Conservation (phyloP, 2,888 invertebrate genomes). For the Eristalis tenax region DNA sequence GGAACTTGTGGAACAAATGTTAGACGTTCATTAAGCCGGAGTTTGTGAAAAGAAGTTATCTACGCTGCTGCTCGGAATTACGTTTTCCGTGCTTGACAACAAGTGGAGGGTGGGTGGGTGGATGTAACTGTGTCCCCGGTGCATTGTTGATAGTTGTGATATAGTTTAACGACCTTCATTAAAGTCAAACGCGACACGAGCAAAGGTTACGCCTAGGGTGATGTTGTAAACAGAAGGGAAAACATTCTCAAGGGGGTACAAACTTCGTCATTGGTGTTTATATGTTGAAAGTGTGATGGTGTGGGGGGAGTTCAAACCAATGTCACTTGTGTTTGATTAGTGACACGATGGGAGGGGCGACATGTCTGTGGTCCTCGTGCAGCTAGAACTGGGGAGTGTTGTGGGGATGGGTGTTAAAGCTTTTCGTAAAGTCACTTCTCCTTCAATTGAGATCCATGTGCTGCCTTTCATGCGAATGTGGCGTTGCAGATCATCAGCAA, state of each 20-base stretch:
- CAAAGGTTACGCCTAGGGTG: neutral
- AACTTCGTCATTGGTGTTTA: neutral
- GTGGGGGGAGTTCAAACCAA: neutral
- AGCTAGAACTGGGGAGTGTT: too few relatives aligned
- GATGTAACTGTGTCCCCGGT: neutral
- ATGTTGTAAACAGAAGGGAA: neutral
- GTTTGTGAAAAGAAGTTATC: neutral
- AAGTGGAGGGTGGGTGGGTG: neutral
- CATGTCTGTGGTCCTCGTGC: too few relatives aligned
- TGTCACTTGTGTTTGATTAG: neutral
- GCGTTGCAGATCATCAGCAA: too few relatives aligned
- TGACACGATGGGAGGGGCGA: neutral
- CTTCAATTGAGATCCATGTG: too few relatives aligned
- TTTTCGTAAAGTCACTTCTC: too few relatives aligned
- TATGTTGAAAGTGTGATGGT: neutral
- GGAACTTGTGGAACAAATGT: neutral
- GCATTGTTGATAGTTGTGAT: neutral
- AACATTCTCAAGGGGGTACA: neutral
- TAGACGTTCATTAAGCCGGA: neutral
- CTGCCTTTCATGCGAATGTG: too few relatives aligned
- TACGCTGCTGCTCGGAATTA: too few relatives aligned
- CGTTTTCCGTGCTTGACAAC: neutral
- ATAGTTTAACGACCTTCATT: neutral
- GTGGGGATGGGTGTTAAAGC: too few relatives aligned
- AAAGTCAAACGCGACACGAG: neutral